Base-by-base conservation (phyloP, 2,888 invertebrate genomes). In the Lasioglossum figueresi region DNA sequence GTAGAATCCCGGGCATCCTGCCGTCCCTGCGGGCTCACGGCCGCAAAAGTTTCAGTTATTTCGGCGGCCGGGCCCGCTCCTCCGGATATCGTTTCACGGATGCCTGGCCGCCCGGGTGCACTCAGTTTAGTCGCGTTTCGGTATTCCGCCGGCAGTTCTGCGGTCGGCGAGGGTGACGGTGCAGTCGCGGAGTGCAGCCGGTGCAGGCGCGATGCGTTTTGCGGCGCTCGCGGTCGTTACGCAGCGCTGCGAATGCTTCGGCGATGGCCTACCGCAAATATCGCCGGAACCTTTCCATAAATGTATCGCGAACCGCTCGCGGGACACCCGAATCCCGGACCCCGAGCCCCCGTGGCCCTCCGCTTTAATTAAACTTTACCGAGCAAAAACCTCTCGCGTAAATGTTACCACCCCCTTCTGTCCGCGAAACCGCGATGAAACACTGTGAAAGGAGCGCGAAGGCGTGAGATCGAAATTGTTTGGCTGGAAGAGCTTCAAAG, bases 11-110 rank as follows among this genome's bases (percentile, higher is more conserved):
- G 27, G 89, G 88, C 79, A 88, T 88, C 63, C 83, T 52, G 72
- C n/a, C 82, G 76, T 31, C 82, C 16, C 63, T 63, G 79, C 52
- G 56, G 40, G 71, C 71, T 34, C 66, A 37, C 52, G 37, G 82
- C 90, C 91, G 76, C 90, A 88, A 88, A 91, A 91, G 88, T 91
- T 91, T 90, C 89, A 89, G 89, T 89, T 91, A 88, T 91, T 88
- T 87, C 86, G 74, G 78, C 48, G 72, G n/a, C 59, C 66, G 68
- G 76, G 59, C 34, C 34, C 16, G 77, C 52, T 68, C 66, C 43
- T 27, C 52, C 56, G 16, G 37, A 59, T 83, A 70, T 84, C 84
- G 79, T 84, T 84, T 84, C 84, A 71, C 59, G 78, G 48, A 83
- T 78, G 74, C 83, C 78, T 43, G 78, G 71, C 23, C 48, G 52